phyloP scores from a whole-genome alignment of 2,888 invertebrate genomes.

The Leptinotarsa peninsularis region DNA sequence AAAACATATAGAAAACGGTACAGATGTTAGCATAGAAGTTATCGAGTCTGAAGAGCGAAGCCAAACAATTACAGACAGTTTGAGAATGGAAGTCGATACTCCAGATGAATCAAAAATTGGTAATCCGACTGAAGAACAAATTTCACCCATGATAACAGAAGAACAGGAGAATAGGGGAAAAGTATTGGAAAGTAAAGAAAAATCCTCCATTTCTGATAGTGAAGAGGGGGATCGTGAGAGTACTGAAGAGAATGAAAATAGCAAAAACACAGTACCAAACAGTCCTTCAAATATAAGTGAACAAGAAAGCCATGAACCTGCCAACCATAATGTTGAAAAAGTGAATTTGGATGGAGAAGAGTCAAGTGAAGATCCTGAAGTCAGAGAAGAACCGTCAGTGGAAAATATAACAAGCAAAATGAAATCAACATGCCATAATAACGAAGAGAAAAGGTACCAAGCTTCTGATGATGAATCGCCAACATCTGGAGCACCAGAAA shows the following conservation, averaged over 20 bases:
- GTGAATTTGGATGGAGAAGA: neutral
- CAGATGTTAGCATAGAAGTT: constrained; percentile 6
- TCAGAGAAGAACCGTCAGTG: neutral
- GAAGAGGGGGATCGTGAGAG: neutral
- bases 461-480: neutral
- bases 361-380: neutral
- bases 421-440: neutral
- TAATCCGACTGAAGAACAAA: neutral
- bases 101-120: neutral
- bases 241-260: neutral
- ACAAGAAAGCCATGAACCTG: neutral
- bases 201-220: neutral
- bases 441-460: neutral
- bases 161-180: neutral
- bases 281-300: neutral
- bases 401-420: neutral
- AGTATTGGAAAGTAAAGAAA: neutral
- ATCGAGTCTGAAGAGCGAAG: constrained; percentile 4
- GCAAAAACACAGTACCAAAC: neutral
- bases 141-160: neutral
- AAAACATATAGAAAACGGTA: neutral
- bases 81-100: neutral
- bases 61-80: neutral
- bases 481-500: neutral
- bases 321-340: no score